These are phyloP conservation scores for Dasyurus viverrinus DNA, from an alignment of 2,113 vertebrate genomes.

Conservation along the genomic window DNA sequence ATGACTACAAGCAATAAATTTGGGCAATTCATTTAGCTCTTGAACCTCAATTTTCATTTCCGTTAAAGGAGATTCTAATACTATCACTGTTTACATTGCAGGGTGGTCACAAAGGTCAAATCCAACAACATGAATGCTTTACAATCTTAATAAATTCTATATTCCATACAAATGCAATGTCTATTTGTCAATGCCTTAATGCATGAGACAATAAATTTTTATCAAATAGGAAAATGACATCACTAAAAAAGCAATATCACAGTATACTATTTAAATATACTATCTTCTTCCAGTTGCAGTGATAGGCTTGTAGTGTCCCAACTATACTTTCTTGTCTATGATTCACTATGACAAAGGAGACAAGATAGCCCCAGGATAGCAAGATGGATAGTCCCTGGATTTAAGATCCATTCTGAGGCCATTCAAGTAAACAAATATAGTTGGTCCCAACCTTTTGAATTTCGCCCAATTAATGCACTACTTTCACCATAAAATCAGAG, in stretches of 20 bases:
- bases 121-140: background rate
- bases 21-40: background rate
- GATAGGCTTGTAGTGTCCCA: background rate
- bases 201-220: background rate
- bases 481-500: background rate
- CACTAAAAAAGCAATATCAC: background rate
- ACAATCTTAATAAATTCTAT: background rate
- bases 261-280: background rate
- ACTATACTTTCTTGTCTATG: background rate
- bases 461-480: background rate
- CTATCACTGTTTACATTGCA: background rate
- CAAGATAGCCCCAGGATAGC: background rate
- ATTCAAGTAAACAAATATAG: background rate
- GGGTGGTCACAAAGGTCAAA: background rate
- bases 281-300: background rate
- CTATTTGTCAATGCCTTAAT: background rate
- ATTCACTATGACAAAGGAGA: background rate
- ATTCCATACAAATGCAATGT: background rate
- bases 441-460: background rate
- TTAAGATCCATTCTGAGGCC: background rate
- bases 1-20: background rate
- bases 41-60: background rate
- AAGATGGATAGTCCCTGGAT: background rate
- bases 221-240: background rate
- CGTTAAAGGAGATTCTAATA: background rate